Base-by-base conservation (phyloP, 2,797 vertebrate genomes). In the Smutsia temminckii region DNA sequence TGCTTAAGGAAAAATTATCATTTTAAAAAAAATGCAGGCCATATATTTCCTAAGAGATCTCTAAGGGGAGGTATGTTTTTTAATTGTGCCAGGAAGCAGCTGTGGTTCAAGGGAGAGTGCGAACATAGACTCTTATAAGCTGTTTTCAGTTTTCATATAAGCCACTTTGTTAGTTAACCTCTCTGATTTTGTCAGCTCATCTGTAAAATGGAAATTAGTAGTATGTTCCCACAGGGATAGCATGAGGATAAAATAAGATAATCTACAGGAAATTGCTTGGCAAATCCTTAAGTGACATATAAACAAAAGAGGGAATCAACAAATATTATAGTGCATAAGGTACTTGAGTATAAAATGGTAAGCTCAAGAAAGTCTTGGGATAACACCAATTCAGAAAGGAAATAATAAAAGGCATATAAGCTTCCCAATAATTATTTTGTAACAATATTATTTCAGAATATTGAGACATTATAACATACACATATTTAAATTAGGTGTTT, bases 161-260 rank as follows among this genome's bases (percentile, higher is more conserved):
- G 37, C 40, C 77, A 40, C 89, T 9, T 57, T 3, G 3, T 59
- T 85, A 42, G 80, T 68, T 69, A 91, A 85, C 92, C 93, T 74
- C 66, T 72, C 23, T 83, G 77, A 92, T 59, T 78, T n/a, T 86
- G 71, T 96, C 86, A 66, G 69, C 59, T 96, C 32, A 77, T 89
- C 91, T 84, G 49, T 57, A 68, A 83, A 83, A 68, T 89, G 34
- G 79, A 92, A 96, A 89, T 92, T 74, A 91, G 87, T 27, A 17
- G 63, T 55, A 21, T 42, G 86, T 74, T 97, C 59, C 77, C 89
- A 74, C 63, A 74, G 83, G 34, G 23, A 84, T 37, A 25, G 59
- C 23, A 37, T 59, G 84, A 79, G 61, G 29, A 79, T 55, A 81
- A 94, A 96, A 92, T 89, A 91, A 94, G 78, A 57, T 66, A 91